phyloP scores from a whole-genome alignment of 2,113 vertebrate genomes.

The Rattus rattus region DNA sequence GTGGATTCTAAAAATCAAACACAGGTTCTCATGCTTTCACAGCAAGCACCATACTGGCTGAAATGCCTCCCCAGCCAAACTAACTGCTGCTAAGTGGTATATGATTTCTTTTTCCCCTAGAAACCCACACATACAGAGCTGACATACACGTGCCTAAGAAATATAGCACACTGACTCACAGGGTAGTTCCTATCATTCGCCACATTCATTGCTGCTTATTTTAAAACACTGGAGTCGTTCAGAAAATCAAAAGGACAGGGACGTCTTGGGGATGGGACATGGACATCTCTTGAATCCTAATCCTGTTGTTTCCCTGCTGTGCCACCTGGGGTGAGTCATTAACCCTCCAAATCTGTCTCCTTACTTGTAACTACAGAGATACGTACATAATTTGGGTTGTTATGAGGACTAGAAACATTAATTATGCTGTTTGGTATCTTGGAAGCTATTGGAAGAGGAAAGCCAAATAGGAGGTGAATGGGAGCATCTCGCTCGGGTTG shows the following conservation, averaged over 20 bases:
- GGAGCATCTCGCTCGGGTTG: too few relatives aligned
- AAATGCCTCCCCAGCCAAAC: background rate
- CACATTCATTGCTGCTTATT: background rate
- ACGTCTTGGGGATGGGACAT: background rate
- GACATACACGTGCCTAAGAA: background rate
- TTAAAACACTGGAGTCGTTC: background rate
- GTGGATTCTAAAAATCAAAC: background rate
- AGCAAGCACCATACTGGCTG: background rate
- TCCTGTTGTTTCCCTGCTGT: background rate
- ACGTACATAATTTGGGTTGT: background rate
- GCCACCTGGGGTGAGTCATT: background rate
- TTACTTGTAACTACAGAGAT: background rate
- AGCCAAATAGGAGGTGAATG: background rate
- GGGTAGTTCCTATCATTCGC: background rate
- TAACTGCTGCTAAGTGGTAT: background rate
- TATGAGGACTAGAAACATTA: background rate
- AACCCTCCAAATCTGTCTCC: background rate
- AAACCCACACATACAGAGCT: background rate
- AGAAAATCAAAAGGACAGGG: background rate
- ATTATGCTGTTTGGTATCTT: background rate
- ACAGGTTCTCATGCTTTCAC: background rate
- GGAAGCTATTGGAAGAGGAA: background rate
- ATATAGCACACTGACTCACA: background rate
- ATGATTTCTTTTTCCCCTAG: background rate
- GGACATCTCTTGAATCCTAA: background rate